Conservation (phyloP, 2,888 invertebrate species). For the Mythimna impura region DNA sequence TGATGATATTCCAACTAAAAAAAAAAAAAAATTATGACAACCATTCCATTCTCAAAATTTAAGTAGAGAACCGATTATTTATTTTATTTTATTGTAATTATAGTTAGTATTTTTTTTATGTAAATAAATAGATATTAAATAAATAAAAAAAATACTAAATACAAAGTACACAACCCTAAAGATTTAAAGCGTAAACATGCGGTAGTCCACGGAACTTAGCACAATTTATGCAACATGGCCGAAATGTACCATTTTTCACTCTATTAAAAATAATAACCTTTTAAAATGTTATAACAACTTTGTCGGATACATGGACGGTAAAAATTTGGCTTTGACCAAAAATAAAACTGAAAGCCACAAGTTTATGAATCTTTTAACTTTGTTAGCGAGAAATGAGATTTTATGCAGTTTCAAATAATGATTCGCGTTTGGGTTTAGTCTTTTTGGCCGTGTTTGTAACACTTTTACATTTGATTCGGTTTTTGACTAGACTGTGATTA, state of each 20-base stretch:
- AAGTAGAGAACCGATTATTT: background rate
- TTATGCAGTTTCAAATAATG: constrained; percentile 6
- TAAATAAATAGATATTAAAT: too few species aligned
- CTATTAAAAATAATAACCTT: constrained; percentile 50
- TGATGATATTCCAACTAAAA: too few species aligned
- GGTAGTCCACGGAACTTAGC: constrained; percentile 37
- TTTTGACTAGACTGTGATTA: constrained; percentile 1
- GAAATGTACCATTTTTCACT: constrained; percentile 58
- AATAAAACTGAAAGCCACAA: constrained; percentile 17
- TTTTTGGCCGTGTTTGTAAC: constrained; percentile 21
- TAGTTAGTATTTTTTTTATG: too few species aligned
- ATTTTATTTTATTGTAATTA: too few species aligned
- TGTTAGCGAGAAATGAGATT: constrained; percentile 7
- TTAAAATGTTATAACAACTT: constrained; percentile 56
- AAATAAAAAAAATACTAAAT: too few species aligned
- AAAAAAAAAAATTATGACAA: too few species aligned
- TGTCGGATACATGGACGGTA: constrained; percentile 46
- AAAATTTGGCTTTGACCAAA: constrained; percentile 25
- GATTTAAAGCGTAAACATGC: constrained; percentile 1
- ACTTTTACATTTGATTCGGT: constrained; percentile 7
- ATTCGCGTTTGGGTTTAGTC: background rate
- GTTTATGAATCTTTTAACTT: constrained; percentile 12
- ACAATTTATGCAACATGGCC: constrained; percentile 39
- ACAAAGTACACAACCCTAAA: too few species aligned
- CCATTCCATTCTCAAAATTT: background rate